Base-by-base conservation (phyloP, 2,113 vertebrate genomes). In the Ellobius talpinus region DNA sequence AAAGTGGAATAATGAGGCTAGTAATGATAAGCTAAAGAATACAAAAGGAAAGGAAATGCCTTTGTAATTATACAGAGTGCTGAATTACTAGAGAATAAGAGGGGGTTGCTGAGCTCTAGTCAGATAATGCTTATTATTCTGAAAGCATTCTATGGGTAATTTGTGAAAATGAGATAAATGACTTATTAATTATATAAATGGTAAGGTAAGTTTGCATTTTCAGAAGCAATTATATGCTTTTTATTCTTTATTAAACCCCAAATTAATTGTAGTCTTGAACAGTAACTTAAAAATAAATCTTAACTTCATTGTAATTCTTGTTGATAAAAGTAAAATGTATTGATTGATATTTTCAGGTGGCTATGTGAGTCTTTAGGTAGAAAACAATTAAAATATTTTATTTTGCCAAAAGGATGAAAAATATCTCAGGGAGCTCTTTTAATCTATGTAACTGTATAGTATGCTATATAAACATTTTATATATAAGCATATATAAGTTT, bases 81-180 rank as follows among this genome's bases (percentile, higher is more conserved):
- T 66, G 65, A 93, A 93, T 93, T 95, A 82, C 58, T 94, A 63
- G 58, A 90, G 94, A 95, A 79, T 33, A 81, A 26, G 50, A 95
- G 66, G 26, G 68, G 96, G 93, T 92, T 91, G 55, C 42, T 85
- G 39, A 70, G 26, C 45, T 93, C 65, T 92, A 95, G 66, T 94
- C 73, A 96, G 89, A 97, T n/a, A 94, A 91, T 89, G 77, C 29
- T 87, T 97, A 94, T 97, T 95, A 94, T 92, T 94, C 92, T 65
- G 96, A 91, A 94, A 85, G 73, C 45, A 93, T 87, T 91, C 66
- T 76, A 42, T 70, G 36, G 31, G 74, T 68, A 97, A 96, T 89
- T 92, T 94, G 47, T 89, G 52, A 87, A 93, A 95, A 94, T 89
- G 47, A 95, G 79, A 50, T 77, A 81, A 97, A 89, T 96, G n/a